Conservation (phyloP, 2,888 invertebrate species). For the Tinea semifulvella region DNA sequence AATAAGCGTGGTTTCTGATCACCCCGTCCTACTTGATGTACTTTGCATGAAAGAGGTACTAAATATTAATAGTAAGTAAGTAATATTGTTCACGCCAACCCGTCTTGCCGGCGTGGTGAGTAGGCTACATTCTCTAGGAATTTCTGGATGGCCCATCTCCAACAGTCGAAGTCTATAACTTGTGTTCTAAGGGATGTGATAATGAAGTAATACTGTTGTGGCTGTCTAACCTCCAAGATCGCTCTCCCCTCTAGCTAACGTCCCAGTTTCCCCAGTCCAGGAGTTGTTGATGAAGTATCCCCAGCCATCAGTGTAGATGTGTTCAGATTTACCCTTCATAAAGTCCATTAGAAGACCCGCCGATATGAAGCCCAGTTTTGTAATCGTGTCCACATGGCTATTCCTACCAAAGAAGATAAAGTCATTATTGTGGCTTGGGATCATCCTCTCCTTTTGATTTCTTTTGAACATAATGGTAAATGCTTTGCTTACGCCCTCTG, state of each 20-base stretch:
- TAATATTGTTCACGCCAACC: too few relatives aligned
- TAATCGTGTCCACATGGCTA: constrained; percentile 25
- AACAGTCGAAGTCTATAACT: too few relatives aligned
- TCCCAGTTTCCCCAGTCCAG: constrained; percentile 42
- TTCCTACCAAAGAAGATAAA: constrained; percentile 27
- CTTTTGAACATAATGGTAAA: not conserved
- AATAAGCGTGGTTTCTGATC: too few relatives aligned
- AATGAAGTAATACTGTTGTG: too few relatives aligned
- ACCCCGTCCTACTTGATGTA: too few relatives aligned
- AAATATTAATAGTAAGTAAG: too few relatives aligned
- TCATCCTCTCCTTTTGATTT: not conserved
- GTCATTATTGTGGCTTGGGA: too few relatives aligned
- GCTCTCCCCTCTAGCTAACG: constrained; percentile 30
- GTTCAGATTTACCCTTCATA: constrained; percentile 32
- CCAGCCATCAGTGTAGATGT: constrained; percentile 35
- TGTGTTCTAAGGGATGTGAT: too few relatives aligned
- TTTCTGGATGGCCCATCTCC: too few relatives aligned
- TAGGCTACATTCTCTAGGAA: too few relatives aligned
- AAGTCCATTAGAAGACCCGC: constrained; percentile 32
- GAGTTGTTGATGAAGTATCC: constrained; percentile 38
- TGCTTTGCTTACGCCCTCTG: not conserved
- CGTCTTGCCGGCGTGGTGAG: too few relatives aligned
- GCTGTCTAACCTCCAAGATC: constrained; percentile 45
- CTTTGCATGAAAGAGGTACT: too few relatives aligned
- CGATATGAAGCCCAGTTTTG: constrained; percentile 30